Evolutionary conservation across 1,140 invertebrate species (phyloP).

Genomic region (Hyphantria cunea): DNA sequence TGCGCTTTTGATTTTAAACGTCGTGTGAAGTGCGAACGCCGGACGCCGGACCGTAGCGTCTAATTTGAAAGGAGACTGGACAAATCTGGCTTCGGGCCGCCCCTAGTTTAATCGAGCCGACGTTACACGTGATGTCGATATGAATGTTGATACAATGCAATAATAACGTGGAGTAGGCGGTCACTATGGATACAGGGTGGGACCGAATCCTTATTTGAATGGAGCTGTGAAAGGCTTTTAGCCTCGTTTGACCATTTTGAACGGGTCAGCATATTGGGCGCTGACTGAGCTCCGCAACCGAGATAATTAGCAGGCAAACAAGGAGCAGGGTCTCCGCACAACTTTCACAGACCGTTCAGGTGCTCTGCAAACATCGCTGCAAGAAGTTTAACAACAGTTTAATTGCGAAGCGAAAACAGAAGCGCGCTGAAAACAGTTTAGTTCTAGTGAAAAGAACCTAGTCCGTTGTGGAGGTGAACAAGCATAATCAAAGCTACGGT

Average conservation of each 20-base stretch:
- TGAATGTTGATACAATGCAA: conserved; percentile 78
- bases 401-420: conserved; percentile 79
- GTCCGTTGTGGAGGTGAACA: conserved; percentile 66
- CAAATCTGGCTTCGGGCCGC: conserved; percentile 76
- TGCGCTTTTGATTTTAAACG: conserved; percentile 81
- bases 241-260: conserved; percentile 69
- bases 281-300: conserved; percentile 58
- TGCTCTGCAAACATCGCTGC: conserved; percentile 75
- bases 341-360: conserved; percentile 74
- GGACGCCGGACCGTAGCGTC: conserved; percentile 66
- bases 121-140: conserved; percentile 69
- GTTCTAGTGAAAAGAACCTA: conserved; percentile 73
- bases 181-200: conserved; percentile 72
- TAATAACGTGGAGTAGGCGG: conserved; percentile 67
- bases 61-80: conserved; percentile 79
- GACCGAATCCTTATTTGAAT: conserved; percentile 64
- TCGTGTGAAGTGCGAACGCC: conserved; percentile 71
- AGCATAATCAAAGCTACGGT: conserved; percentile 52
- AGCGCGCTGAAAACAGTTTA: conserved; percentile 75
- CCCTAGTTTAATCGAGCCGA: conserved; percentile 71
- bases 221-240: conserved; percentile 63
- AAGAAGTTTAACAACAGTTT: conserved; percentile 81
- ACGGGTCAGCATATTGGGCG: conserved; percentile 71
- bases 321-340: conserved; percentile 58
- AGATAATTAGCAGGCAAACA: conserved; percentile 82